These are phyloP conservation scores for Syngnathus typhle DNA, from an alignment of 2,113 vertebrate species.

Conservation along the genomic window DNA sequence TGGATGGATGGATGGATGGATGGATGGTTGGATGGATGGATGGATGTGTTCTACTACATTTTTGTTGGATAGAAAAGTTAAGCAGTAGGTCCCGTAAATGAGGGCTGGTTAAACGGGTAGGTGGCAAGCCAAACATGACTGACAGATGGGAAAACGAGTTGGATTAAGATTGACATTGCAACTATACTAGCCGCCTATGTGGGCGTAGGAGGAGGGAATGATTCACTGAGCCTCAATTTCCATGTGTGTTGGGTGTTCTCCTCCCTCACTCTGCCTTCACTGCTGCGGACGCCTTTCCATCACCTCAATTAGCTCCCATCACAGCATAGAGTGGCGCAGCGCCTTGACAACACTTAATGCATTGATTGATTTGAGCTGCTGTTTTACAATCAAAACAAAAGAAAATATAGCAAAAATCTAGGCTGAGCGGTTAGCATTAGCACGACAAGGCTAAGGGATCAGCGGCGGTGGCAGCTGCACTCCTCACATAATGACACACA, in stretches of 20 bases:
- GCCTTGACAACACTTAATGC: slow-evolving; percentile 60
- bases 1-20: too few species aligned
- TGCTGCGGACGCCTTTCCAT: slow-evolving; percentile 62
- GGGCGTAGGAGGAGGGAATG: slow-evolving; percentile 8
- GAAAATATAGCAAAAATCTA: slow-evolving; percentile 16
- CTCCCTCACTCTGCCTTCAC: slow-evolving; percentile 58
- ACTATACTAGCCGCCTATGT: slow-evolving; percentile 47
- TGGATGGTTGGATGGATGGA: slow-evolving; percentile 7
- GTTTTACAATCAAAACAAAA: slow-evolving; percentile 27
- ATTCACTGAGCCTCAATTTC: slow-evolving; percentile 38
- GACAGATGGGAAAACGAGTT: background rate
- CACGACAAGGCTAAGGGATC: slow-evolving; percentile 37
- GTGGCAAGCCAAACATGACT: background rate
- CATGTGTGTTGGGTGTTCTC: slow-evolving; percentile 62
- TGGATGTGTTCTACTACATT: background rate
- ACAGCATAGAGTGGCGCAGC: slow-evolving; percentile 57
- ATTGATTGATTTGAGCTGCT: slow-evolving; percentile 56
- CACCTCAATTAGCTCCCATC: slow-evolving; percentile 68
- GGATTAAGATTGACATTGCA: slow-evolving; percentile 4
- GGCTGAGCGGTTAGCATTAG: slow-evolving; percentile 47
- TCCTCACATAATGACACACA: slow-evolving; percentile 58
- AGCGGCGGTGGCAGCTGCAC: slow-evolving; percentile 55
- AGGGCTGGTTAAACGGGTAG: background rate
- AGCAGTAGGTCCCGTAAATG: background rate
- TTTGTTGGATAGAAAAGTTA: too few species aligned